Percentiles rank a stretch among this genome's conserved stretches.
phyloP scores from a whole-genome alignment of 2,888 invertebrate species.

The Torymus auratus region DNA sequence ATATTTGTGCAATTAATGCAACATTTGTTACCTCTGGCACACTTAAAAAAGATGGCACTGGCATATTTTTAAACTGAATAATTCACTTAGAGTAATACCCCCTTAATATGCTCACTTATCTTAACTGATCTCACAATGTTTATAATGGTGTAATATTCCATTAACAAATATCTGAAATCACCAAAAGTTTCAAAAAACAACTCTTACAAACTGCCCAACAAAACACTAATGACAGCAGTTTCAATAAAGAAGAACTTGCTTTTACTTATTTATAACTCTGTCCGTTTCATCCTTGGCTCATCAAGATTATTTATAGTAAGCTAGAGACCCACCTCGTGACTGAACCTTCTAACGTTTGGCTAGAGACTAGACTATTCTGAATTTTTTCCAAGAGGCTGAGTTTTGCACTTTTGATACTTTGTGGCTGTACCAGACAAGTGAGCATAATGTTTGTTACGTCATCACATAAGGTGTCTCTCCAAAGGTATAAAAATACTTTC shows the following conservation, averaged over 20 bases:
- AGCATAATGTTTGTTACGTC: conserved; percentile 9
- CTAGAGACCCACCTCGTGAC: conserved; percentile 66
- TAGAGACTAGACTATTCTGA: conserved; percentile 56
- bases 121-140: not conserved
- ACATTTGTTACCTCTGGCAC: conserved; percentile 44
- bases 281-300: conserved; percentile 74
- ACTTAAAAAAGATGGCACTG: conserved; percentile 33
- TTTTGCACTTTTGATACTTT: conserved; percentile 28
- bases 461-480: conserved; percentile 34
- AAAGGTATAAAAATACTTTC: conserved; percentile 51
- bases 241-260: conserved; percentile 58
- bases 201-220: conserved; percentile 30
- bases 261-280: conserved; percentile 72
- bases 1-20: conserved; percentile 26
- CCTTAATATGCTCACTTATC: conserved; percentile 5
- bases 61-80: conserved; percentile 27
- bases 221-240: conserved; percentile 55
- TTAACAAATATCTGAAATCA: conserved; percentile 23
- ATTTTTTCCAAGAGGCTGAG: conserved; percentile 50
- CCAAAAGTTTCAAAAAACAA: conserved; percentile 29
- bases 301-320: conserved; percentile 71
- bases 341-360: conserved; percentile 55
- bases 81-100: conserved; percentile 1
- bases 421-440: conserved; percentile 23
- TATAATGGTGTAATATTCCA: conserved; percentile 33